Evolutionary conservation across 1,140 invertebrate genomes (phyloP).

Genomic region (Magallana gigas): DNA sequence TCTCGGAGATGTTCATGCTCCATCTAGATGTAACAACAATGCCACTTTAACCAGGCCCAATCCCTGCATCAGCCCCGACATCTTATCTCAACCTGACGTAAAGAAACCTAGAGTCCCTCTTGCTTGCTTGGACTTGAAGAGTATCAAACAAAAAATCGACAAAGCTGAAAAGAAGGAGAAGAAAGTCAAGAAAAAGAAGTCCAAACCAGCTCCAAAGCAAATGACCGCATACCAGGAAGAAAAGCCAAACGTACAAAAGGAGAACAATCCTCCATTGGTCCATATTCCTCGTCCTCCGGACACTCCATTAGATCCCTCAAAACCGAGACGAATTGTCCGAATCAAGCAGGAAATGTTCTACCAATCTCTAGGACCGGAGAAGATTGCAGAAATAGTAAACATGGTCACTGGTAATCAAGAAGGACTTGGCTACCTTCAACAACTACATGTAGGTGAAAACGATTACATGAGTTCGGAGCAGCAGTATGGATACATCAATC

Average conservation of each 20-base stretch:
- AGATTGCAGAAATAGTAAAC: no score
- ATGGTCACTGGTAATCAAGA: no score
- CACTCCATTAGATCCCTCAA: not conserved
- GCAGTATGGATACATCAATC: no score
- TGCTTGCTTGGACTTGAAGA: not conserved
- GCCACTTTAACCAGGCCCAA: not conserved
- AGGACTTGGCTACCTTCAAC: no score
- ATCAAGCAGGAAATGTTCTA: no score
- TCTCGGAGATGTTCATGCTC: not conserved
- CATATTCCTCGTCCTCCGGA: not conserved
- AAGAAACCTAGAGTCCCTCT: not conserved
- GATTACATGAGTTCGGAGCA: no score
- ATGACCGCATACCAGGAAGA: not conserved
- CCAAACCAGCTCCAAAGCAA: not conserved
- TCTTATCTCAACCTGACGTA: not conserved
- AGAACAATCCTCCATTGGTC: not conserved
- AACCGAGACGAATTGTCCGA: not conserved
- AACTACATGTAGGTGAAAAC: no score
- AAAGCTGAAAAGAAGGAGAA: constrained; percentile 7
- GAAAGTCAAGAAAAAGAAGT: not conserved
- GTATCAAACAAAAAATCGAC: not conserved
- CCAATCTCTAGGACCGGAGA: no score
- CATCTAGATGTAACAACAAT: no score
- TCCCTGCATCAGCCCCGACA: not conserved
- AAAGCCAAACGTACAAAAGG: not conserved